phyloP scores from a whole-genome alignment of 1,140 invertebrate species.

The Hypothenemus hampei region DNA sequence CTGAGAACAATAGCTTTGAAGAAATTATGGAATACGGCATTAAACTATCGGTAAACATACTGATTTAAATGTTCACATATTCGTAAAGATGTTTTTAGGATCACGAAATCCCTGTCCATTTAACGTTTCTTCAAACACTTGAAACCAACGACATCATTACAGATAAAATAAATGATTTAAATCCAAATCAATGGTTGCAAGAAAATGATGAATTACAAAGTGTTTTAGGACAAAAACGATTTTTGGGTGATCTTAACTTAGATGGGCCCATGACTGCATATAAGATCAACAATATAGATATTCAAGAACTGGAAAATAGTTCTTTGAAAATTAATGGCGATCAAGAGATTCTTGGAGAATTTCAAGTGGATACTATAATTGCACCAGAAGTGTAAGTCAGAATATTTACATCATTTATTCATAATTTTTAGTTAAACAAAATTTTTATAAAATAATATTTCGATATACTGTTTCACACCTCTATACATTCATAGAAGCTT shows the following conservation, averaged over 20 bases:
- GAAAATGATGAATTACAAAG: slow-evolving; percentile 41
- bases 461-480: too few species aligned
- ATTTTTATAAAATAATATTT: too few species aligned
- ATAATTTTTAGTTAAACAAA: too few species aligned
- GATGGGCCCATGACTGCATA: slow-evolving; percentile 32
- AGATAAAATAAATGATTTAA: slow-evolving; percentile 40
- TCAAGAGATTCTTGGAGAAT: slow-evolving; percentile 43
- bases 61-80: neutral
- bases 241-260: slow-evolving; percentile 40
- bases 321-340: slow-evolving; percentile 44
- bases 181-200: slow-evolving; percentile 37
- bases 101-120: slow-evolving; percentile 29
- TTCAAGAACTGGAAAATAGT: slow-evolving; percentile 36
- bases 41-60: slow-evolving; percentile 8
- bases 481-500: too few species aligned
- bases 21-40: slow-evolving; percentile 28
- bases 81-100: slow-evolving; percentile 22
- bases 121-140: slow-evolving; percentile 44
- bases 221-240: slow-evolving; percentile 43
- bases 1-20: slow-evolving; percentile 25
- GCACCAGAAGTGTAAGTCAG: slow-evolving; percentile 26
- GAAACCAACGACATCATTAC: slow-evolving; percentile 37
- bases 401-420: too few species aligned
- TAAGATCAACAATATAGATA: slow-evolving; percentile 36
- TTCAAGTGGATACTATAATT: slow-evolving; percentile 21